Conservation (phyloP, 2,113 vertebrate genomes). For the Gavialis gangeticus region DNA sequence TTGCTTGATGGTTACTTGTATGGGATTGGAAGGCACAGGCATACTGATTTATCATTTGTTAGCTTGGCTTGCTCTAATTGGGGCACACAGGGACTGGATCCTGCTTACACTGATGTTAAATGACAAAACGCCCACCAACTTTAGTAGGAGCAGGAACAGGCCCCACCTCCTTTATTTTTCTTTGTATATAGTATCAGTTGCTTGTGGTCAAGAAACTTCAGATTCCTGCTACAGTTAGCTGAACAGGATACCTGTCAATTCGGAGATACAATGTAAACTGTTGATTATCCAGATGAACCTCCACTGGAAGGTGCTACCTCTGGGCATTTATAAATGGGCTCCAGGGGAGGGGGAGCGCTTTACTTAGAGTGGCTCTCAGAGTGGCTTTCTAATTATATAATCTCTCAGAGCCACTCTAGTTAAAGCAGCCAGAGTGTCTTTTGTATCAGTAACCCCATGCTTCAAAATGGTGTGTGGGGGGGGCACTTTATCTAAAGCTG, state of each 20-base stretch:
- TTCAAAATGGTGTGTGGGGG: too few species aligned
- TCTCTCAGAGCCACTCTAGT: too few species aligned
- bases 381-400: too few species aligned
- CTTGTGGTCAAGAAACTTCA: background rate
- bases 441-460: too few species aligned
- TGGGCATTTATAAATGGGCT: too few species aligned
- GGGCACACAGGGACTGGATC: background rate
- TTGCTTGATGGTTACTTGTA: background rate
- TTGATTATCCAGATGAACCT: background rate
- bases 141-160: background rate
- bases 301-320: background rate
- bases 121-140: background rate
- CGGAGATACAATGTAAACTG: background rate
- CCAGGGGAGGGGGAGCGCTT: too few species aligned
- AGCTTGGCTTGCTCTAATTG: background rate
- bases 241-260: background rate
- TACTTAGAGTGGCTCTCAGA: too few species aligned
- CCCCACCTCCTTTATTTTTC: background rate
- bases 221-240: background rate
- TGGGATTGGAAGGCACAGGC: background rate
- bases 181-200: background rate
- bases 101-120: background rate
- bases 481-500: too few species aligned
- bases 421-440: too few species aligned
- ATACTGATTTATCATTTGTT: background rate